Evolutionary conservation across 2,113 vertebrate genomes (phyloP).

Genomic region (Gobiocypris rarus): DNA sequence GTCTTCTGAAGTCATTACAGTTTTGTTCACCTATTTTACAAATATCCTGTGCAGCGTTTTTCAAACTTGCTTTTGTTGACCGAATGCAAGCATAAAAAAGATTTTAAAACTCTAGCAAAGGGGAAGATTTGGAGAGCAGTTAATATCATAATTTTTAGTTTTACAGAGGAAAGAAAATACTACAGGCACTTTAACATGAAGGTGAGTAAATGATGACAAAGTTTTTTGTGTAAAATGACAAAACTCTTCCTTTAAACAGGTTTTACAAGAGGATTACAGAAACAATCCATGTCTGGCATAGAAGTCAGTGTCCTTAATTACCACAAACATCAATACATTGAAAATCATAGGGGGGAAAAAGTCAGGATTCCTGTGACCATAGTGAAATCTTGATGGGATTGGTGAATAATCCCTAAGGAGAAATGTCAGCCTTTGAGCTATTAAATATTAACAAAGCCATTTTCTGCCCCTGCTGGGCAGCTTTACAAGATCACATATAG

Average conservation of each 20-base stretch:
- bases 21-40: neutral
- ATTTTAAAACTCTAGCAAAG: neutral
- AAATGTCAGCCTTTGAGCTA: constrained; percentile 63
- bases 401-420: constrained; percentile 42
- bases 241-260: neutral
- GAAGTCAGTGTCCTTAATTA: neutral
- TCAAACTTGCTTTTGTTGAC: neutral
- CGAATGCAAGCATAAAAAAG: neutral
- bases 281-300: neutral
- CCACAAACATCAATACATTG: neutral
- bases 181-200: neutral
- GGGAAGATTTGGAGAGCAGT: neutral
- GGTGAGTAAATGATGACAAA: constrained; percentile 14
- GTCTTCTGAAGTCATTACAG: neutral
- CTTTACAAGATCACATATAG: constrained; percentile 62
- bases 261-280: constrained; percentile 25
- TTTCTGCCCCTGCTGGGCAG: constrained; percentile 58
- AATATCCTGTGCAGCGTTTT: neutral
- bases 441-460: constrained; percentile 75
- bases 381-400: neutral
- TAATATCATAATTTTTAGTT: neutral
- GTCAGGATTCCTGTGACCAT: neutral
- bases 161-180: neutral
- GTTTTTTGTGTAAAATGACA: neutral
- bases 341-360: neutral